These are phyloP conservation scores for Ancistrus triradiatus DNA, from an alignment of 2,113 vertebrate species.

Conservation along the genomic window DNA sequence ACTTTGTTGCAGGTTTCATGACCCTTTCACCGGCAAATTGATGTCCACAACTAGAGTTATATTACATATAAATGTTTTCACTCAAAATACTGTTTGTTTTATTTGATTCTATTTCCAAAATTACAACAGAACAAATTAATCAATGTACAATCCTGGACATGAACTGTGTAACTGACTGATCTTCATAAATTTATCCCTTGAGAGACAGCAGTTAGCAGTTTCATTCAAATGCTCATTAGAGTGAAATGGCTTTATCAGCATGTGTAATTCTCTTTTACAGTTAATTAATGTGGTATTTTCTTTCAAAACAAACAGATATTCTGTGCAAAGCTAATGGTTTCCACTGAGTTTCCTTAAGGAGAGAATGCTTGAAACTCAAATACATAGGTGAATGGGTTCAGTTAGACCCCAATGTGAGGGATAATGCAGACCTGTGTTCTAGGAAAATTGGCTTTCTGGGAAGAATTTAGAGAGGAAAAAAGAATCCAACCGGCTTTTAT, in stretches of 20 bases:
- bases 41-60: too few relatives aligned
- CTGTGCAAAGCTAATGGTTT: neutral
- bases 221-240: constrained; percentile 1
- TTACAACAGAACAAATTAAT: neutral
- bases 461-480: constrained; percentile 25
- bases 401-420: constrained; percentile 28
- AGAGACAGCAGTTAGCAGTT: constrained; percentile 2
- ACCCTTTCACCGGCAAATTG: too few relatives aligned
- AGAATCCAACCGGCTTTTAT: constrained; percentile 36
- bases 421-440: constrained; percentile 20
- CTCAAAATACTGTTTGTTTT: too few relatives aligned
- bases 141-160: neutral
- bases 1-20: too few relatives aligned
- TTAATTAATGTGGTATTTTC: neutral
- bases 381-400: constrained; percentile 54
- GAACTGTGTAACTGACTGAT: neutral
- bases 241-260: neutral
- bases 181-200: constrained; percentile 4
- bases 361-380: constrained; percentile 6
- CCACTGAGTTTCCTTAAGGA: constrained; percentile 17
- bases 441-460: constrained; percentile 30
- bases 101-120: neutral
- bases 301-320: constrained; percentile 16
- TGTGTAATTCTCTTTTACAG: too few relatives aligned
- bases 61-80: too few relatives aligned